Conservation (phyloP, 2,113 vertebrate species). For the Rhegmatorhina hoffmannsi region DNA sequence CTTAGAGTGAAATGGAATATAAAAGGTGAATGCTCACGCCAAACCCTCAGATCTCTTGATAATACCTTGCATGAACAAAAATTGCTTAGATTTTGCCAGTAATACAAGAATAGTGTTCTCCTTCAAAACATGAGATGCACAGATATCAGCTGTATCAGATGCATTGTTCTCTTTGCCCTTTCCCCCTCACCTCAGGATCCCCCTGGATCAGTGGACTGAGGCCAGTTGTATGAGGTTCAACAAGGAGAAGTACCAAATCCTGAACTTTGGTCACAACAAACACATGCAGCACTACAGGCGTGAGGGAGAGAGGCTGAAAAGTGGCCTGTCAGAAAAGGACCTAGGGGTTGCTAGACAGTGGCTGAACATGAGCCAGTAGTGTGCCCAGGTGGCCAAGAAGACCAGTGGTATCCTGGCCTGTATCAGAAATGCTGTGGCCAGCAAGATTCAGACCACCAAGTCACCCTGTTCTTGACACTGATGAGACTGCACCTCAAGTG, state of each 20-base stretch:
- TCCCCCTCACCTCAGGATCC: not conserved
- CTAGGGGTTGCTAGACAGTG: not conserved
- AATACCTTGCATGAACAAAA: not conserved
- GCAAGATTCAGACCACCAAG: not conserved
- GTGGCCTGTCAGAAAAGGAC: not conserved
- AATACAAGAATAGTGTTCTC: not conserved
- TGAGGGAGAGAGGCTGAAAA: not conserved
- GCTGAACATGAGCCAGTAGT: not conserved
- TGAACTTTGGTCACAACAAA: not conserved
- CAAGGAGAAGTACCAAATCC: not conserved
- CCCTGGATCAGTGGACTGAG: not conserved
- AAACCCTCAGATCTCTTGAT: not conserved
- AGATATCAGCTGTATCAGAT: not conserved
- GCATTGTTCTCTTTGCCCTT: not conserved
- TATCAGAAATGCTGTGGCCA: not conserved
- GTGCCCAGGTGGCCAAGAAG: not conserved
- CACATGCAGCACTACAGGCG: not conserved
- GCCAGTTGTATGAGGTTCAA: not conserved
- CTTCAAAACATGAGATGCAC: not conserved
- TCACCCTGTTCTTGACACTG: not conserved
- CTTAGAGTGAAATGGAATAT: not conserved
- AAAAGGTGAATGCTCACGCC: not conserved
- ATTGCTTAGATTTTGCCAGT: not conserved
- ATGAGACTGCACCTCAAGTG: not conserved
- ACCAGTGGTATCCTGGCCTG: not conserved